A percentile compares a stretch with the other conserved stretches of the same genome.
phyloP scores from a whole-genome alignment of 2,797 vertebrate genomes.

The Hozukius guyotensis region DNA sequence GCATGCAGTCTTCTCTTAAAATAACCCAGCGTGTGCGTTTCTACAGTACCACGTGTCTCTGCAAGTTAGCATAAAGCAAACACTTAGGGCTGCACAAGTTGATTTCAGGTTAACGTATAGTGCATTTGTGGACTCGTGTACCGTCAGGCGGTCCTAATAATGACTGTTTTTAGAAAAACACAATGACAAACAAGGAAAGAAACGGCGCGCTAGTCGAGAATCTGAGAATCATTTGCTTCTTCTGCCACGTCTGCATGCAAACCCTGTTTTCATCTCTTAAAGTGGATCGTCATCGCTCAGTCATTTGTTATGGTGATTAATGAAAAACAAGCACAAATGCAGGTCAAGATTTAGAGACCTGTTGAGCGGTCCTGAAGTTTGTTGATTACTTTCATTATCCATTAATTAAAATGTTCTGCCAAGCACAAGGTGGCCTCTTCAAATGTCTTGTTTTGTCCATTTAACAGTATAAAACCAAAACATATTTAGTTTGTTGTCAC shows the following conservation, averaged over 20 bases:
- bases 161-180: neutral
- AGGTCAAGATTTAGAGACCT: neutral
- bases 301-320: neutral
- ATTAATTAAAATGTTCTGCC: neutral
- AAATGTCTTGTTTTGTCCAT: neutral
- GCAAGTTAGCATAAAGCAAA: neutral
- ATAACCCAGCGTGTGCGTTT: neutral
- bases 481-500: neutral
- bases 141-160: neutral
- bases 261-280: neutral
- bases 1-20: neutral
- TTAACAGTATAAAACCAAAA: neutral
- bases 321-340: neutral
- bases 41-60: neutral
- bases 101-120: neutral
- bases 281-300: neutral
- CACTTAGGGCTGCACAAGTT: neutral
- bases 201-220: neutral
- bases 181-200: neutral
- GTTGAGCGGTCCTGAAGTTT: neutral
- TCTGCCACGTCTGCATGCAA: neutral
- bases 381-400: neutral
- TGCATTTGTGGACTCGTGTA: neutral
- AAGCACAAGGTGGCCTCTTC: neutral
- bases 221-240: neutral